phyloP scores from a whole-genome alignment of 1,140 invertebrate genomes.

The Trinorchestia longiramus region DNA sequence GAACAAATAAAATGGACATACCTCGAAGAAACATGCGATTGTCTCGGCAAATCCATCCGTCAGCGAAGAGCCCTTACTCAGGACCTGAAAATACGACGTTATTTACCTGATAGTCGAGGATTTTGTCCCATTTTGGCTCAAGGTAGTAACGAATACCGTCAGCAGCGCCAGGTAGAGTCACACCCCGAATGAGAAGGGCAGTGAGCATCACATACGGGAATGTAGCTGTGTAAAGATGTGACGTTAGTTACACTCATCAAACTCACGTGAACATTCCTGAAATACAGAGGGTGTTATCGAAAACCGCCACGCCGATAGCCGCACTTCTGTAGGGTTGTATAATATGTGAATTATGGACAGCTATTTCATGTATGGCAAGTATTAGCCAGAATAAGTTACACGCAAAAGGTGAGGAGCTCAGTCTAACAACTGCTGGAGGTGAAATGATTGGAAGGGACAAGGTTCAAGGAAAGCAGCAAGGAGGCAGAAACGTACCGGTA shows the following conservation, averaged over 20 bases:
- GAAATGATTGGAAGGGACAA: background rate
- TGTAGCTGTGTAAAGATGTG: conserved; percentile 79
- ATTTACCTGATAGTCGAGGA: conserved; percentile 77
- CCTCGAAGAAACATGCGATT: conserved; percentile 36
- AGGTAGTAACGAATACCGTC: conserved; percentile 85
- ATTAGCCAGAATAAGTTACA: conserved; percentile 59
- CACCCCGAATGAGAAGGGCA: conserved; percentile 80
- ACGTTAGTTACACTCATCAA: conserved; percentile 66
- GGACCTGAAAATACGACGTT: conserved; percentile 66
- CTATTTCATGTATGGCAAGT: conserved; percentile 66
- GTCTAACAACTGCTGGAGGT: conserved; percentile 22
- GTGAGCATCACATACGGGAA: conserved; percentile 89
- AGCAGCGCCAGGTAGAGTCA: conserved; percentile 82
- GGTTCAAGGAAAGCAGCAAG: background rate
- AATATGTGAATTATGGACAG: conserved; percentile 60
- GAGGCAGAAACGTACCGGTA: conserved; percentile 61
- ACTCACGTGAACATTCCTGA: conserved; percentile 62
- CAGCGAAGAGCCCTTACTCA: conserved; percentile 52
- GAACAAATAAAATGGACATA: background rate
- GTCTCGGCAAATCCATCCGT: background rate
- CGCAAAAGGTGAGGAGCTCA: conserved; percentile 57
- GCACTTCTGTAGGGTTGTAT: conserved; percentile 56
- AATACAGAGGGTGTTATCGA: conserved; percentile 64
- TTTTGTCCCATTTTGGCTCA: conserved; percentile 78
- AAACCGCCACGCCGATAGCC: conserved; percentile 57